Evolutionary conservation across 2,797 vertebrate species (phyloP), one percentile per base, ranked within the genome.

Genomic region (Anabacerthia variegaticeps): DNA sequence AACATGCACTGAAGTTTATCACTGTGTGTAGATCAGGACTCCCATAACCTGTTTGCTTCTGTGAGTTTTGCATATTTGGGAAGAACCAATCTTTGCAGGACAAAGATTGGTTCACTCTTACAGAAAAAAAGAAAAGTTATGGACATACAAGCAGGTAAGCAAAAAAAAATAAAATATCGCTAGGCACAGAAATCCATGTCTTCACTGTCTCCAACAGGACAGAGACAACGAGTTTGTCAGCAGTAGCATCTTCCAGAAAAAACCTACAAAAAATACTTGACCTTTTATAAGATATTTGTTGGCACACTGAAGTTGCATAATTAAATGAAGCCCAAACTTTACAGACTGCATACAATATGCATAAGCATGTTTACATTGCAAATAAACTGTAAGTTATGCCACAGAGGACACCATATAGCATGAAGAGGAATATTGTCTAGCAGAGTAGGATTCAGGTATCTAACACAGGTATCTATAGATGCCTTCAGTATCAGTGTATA

Each of bases 391-490:
- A 24, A 51, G 12, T 32, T 66, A 54, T 17, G 6, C 26, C 22
- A 54, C 26, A 30, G 46, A 86, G 10, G 13, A 13, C 3, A 61
- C 10, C 24, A 37, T 4, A 3, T 13, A 66, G 5, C 34, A 28
- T 3, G 3, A 18, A 5, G 18, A 59, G 2, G 13, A 20, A 54
- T 4, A 27, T 2, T 1, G 1, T 8, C 9, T 41, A 61, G 44
- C 12, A 61, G 67, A 68, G 16, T 6, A 14, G 16, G 6, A 16
- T 19, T 81, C 71, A 43, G 11, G 2, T 49, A 44, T 10, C 19
- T 32, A 65, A 52, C 15, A 76, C 2, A 49, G 43, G 43, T 43
- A 43, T 13, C 23, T 21, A 0, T 3, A 46, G 2, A 1, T 14
- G 10, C 19, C 27, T 52, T 69, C 41, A 51, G 30, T 5, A 66